Evolutionary conservation across 1,140 invertebrate genomes (phyloP).

Genomic region (Melipona quadrifasciata): DNA sequence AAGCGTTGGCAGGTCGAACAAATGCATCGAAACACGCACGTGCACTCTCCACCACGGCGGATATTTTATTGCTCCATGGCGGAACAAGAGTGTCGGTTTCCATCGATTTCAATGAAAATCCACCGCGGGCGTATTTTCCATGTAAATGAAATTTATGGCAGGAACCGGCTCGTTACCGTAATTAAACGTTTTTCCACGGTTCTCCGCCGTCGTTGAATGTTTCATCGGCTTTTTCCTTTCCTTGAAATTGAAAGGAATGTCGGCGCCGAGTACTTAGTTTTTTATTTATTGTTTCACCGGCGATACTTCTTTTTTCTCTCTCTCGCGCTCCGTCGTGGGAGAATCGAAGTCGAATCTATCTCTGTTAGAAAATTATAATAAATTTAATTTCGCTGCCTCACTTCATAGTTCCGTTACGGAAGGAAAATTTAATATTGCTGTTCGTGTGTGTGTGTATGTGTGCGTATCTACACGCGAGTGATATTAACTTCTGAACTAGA

Average conservation of each 20-base stretch:
- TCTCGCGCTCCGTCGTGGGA: no score
- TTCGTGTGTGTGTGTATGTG: no score
- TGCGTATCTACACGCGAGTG: background rate
- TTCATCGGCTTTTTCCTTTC: background rate
- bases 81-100: background rate
- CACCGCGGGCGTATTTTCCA: background rate
- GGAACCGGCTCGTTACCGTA: background rate
- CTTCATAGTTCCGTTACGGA: background rate
- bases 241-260: background rate
- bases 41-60: background rate
- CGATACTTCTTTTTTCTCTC: no score
- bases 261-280: rapidly evolving
- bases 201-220: no score
- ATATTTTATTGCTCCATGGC: conserved; percentile 1
- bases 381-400: background rate
- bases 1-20: background rate
- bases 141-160: conserved; percentile 13
- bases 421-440: background rate
- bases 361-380: background rate
- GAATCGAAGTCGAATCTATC: background rate
- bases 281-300: background rate
- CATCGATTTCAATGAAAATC: conserved; percentile 6
- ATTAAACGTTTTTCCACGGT: background rate
- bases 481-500: background rate
- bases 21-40: background rate